Evolutionary conservation across 2,113 vertebrate genomes (phyloP).

Genomic region (Perca schrenkii): DNA sequence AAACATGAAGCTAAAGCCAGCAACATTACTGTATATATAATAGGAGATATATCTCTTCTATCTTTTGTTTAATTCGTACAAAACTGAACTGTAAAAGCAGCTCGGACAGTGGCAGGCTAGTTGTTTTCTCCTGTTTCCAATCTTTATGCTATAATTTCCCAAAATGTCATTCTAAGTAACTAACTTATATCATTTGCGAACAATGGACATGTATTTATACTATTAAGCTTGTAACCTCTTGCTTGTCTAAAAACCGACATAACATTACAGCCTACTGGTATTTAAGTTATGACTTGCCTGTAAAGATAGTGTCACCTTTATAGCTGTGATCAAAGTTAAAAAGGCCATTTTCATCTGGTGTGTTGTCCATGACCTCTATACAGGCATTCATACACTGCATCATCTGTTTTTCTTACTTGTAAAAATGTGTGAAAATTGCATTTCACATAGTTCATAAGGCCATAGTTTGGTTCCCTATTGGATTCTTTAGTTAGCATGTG

Average conservation of each 20-base stretch:
- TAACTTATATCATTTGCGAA: neutral
- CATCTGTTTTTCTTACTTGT: slow-evolving; percentile 31
- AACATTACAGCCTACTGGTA: too few species aligned
- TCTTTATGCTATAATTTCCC: neutral
- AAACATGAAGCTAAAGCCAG: neutral
- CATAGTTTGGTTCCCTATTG: slow-evolving; percentile 26
- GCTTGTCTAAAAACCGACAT: neutral
- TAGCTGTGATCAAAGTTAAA: slow-evolving; percentile 10
- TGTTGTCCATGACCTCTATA: slow-evolving; percentile 40
- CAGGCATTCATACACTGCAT: slow-evolving; percentile 34
- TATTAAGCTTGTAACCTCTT: neutral
- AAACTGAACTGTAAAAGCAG: neutral
- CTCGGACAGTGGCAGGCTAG: neutral
- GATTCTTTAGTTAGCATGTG: slow-evolving; percentile 43
- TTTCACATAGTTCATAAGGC: slow-evolving; percentile 36
- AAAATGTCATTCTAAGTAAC: neutral
- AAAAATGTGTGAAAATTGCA: slow-evolving; percentile 39
- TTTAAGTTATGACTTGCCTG: neutral
- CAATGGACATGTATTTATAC: neutral
- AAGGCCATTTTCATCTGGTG: slow-evolving; percentile 24
- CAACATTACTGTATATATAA: too few species aligned
- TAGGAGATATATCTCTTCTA: too few species aligned
- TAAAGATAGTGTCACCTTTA: neutral
- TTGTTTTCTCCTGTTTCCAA: neutral
- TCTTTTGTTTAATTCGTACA: neutral